Evolutionary conservation across 2,113 vertebrate genomes (phyloP), one percentile per base, ranked within the genome.

Genomic region (Myanophis thanlyinensis): DNA sequence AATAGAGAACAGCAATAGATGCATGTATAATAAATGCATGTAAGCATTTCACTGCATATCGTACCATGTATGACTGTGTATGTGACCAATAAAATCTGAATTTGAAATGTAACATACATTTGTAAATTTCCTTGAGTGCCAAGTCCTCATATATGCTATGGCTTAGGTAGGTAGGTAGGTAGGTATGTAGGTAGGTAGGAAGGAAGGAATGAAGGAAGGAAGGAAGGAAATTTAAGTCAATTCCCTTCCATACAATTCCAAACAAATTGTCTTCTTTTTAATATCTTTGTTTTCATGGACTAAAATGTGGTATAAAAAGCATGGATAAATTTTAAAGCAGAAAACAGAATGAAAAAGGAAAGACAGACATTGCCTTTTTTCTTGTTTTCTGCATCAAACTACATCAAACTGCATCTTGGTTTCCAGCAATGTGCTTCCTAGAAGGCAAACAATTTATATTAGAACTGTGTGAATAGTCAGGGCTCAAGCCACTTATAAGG

Each of bases 71-170:
- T n/a, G n/a, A n/a, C n/a, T n/a, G n/a, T n/a, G n/a, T n/a, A n/a
- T n/a, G n/a, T n/a, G n/a, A n/a, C n/a, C n/a, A n/a, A n/a, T n/a
- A n/a, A n/a, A n/a, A n/a, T n/a, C n/a, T n/a, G n/a, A n/a, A n/a
- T n/a, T n/a, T n/a, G n/a, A n/a, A n/a, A 95, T 92, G 93, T 94
- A 96, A 93, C 54, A 95, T 93, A 97, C 96, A 96, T 92, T 53
- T 84, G 10, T 25, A 89, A 95, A 90, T 95, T 96, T 97, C 95
- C 96, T 93, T 96, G 91, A 94, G 97, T 97, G 91, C 91, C 96
- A 96, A 89, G 93, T 96, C 95, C 94, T 94, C 90, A 95, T 95
- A 67, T 62, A 62, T 98, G 97, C 97, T 97, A 98, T 97, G 93
- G 96, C 97, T 97, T 97, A 47, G 94, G 91, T 93, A 94, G 62